Evolutionary conservation across 1,140 invertebrate species (phyloP), one percentile per base, ranked within the genome.

Genomic region (Drosophila pseudoobscura): DNA sequence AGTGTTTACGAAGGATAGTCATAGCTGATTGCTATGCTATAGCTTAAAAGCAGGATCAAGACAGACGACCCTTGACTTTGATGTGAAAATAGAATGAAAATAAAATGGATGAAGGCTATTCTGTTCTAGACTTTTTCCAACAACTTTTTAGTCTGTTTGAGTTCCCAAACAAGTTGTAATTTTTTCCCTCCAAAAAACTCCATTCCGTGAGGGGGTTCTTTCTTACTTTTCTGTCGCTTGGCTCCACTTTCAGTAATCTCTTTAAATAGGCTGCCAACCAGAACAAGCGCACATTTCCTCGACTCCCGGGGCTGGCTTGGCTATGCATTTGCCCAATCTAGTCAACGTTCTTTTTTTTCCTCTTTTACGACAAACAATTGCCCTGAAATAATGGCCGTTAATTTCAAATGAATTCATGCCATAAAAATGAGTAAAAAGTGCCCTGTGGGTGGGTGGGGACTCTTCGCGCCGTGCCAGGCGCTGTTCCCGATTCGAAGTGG

Each of bases 381-480:
- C 31, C 41, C 39, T 39, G 8, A 59, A 76, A 68, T 54, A 75
- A 46, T 70, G 43, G 46, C n/a, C 45, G 24, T 46, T 64, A 46
- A 76, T 55, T 77, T 76, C 64, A 52, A 77, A 54, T 52, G 58
- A 77, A 75, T 55, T 63, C 54, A 11, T 55, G 57, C 59, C 58
- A 52, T 74, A 74, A 74, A 63, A 54, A 13, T 29, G 9, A 24
- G 35, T 20, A 31, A 62, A 41, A 58, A 60, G 47, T 46, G 52
- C 17, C 24, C 17, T 47, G 22, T 46, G 47, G 11, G 20, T 66
- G 56, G 56, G 31, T 24, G 47, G 24, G 58, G 31, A 45, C 41
- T 50, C 62, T 41, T 62, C 6, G 41, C 11, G 45, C 46, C 51
- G 55, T 70, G 39, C 66, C 63, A 68, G 66, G 52, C 52, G 8